Evolutionary conservation across 2,797 vertebrate species (phyloP).

Genomic region (Phaenicophaeus curvirostris): DNA sequence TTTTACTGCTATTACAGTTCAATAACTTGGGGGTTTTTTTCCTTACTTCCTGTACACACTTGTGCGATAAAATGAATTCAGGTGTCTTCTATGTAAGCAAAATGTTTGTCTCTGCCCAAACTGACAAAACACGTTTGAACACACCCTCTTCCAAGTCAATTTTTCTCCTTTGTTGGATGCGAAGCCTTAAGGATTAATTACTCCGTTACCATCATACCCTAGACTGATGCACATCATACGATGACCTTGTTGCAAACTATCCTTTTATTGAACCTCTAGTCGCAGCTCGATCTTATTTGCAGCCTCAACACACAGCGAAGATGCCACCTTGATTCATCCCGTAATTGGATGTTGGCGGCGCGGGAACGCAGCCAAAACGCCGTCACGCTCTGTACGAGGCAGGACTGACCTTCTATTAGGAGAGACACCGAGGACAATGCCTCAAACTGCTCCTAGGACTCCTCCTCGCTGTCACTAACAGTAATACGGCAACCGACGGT

Average conservation of each 20-base stretch:
- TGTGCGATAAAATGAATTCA: not conserved
- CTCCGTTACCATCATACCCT: not conserved
- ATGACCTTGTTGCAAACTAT: not conserved
- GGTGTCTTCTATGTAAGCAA: not conserved
- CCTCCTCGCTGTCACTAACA: not conserved
- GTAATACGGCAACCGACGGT: not conserved
- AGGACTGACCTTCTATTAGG: not conserved
- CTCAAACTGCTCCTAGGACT: not conserved
- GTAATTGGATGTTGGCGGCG: not conserved
- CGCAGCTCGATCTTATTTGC: not conserved
- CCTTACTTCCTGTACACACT: not conserved
- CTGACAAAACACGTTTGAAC: not conserved
- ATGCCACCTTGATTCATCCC: not conserved
- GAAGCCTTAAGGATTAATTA: not conserved
- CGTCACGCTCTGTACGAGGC: not conserved
- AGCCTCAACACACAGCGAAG: not conserved
- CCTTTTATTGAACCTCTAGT: not conserved
- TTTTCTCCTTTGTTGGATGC: not conserved
- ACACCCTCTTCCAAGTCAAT: not conserved
- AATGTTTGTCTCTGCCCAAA: not conserved
- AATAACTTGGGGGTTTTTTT: not conserved
- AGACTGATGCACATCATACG: not conserved
- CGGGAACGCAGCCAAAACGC: not conserved
- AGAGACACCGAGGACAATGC: not conserved
- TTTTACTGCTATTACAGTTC: not conserved